Percentiles rank a stretch among this genome's conserved stretches.
Evolutionary conservation across 2,888 invertebrate species (phyloP).

Genomic region (Acrocyrtus sp.): DNA sequence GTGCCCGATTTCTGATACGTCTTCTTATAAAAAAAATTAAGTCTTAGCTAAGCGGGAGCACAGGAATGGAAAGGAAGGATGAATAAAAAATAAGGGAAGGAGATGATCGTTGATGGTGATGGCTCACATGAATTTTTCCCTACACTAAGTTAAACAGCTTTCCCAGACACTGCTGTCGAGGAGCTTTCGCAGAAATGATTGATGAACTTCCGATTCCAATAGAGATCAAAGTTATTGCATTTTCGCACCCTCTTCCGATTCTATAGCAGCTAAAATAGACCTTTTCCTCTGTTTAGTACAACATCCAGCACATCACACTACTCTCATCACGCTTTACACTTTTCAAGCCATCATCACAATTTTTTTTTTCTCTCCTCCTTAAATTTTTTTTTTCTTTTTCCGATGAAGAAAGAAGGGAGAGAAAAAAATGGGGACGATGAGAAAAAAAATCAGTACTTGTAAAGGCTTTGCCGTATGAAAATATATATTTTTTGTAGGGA

Average conservation of each 20-base stretch:
- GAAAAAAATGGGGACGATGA: no score
- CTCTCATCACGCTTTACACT: no score
- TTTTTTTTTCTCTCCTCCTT: not conserved
- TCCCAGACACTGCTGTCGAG: conserved; percentile 47
- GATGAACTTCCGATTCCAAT: conserved; percentile 64
- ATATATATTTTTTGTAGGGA: no score
- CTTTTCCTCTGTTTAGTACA: conserved; percentile 11
- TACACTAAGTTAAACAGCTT: not conserved
- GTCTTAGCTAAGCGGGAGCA: not conserved
- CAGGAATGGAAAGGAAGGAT: conserved; percentile 1
- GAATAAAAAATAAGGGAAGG: conserved; percentile 1
- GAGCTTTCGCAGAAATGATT: conserved; percentile 58
- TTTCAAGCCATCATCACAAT: no score
- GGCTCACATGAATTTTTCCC: not conserved
- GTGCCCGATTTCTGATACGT: not conserved
- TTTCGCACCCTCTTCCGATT: conserved; percentile 47
- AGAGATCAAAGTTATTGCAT: conserved; percentile 63
- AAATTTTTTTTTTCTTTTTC: no score
- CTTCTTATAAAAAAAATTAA: not conserved
- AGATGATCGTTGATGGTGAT: not conserved
- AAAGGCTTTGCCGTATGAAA: no score
- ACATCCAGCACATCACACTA: no score
- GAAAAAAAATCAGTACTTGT: no score
- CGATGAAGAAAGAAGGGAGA: no score
- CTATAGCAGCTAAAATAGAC: no score